Conservation (phyloP, 53 echinoderm and acorn worm genomes). For the Echinometra lucunter region DNA sequence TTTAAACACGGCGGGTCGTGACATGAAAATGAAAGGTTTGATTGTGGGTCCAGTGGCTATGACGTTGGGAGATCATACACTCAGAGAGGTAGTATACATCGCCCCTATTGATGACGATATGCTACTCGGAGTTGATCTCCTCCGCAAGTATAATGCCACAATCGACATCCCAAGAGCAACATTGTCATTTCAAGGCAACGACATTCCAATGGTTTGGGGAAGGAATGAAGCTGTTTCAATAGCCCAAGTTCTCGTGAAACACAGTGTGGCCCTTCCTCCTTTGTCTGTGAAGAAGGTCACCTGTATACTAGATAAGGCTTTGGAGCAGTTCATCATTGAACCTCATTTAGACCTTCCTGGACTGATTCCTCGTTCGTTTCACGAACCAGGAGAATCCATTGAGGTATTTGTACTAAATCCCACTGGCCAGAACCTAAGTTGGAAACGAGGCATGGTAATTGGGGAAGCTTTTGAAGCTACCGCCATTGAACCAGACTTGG, state of each 20-base stretch:
- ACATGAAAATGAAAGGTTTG: constrained; percentile 62
- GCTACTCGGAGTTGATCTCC: background rate
- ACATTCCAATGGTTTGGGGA: background rate
- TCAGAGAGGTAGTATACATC: background rate
- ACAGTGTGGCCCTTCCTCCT: background rate
- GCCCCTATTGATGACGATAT: background rate
- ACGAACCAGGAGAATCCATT: background rate
- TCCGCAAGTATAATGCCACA: background rate
- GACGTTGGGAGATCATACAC: background rate
- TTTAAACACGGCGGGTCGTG: constrained; percentile 68
- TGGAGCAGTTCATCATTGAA: background rate
- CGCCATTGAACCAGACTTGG: background rate
- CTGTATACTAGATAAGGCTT: background rate
- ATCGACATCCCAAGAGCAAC: background rate
- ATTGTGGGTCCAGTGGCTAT: background rate
- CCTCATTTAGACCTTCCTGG: background rate
- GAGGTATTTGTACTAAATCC: background rate
- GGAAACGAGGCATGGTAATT: background rate
- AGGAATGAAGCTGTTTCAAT: background rate
- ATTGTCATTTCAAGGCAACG: background rate
- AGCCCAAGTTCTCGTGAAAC: background rate
- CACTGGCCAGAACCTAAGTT: background rate
- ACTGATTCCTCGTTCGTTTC: background rate
- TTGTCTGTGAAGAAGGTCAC: background rate
- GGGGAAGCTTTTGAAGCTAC: background rate